Conservation (phyloP, 1,140 invertebrate genomes). For the Halictus rubicundus region DNA sequence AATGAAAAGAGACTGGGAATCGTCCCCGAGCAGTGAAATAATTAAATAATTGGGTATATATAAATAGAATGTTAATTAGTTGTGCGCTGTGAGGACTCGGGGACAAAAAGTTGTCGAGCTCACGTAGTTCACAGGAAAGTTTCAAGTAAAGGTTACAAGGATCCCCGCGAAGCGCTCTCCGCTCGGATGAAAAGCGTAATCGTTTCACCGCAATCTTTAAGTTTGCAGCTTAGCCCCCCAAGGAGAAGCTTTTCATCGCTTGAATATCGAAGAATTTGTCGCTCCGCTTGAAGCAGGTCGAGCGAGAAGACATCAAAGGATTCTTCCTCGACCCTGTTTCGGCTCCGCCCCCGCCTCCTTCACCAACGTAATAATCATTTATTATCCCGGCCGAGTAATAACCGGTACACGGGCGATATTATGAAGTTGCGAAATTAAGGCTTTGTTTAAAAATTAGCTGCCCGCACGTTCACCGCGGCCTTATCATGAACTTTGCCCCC, state of each 20-base stretch:
- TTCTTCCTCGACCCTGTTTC: slow-evolving; percentile 44
- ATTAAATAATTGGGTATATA: too few relatives aligned
- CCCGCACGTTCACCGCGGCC: slow-evolving; percentile 12
- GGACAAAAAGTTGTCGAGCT: background rate
- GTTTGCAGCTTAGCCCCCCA: slow-evolving; percentile 53
- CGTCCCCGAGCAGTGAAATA: too few relatives aligned
- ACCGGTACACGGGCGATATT: slow-evolving; percentile 70
- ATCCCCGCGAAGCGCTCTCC: background rate
- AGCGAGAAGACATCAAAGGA: slow-evolving; percentile 78
- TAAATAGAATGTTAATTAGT: background rate
- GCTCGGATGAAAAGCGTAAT: slow-evolving; percentile 56
- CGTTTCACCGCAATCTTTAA: slow-evolving; percentile 58
- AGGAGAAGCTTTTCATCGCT: slow-evolving; percentile 78
- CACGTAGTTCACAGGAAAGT: background rate
- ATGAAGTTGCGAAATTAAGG: slow-evolving; percentile 75
- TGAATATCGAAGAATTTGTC: slow-evolving; percentile 80
- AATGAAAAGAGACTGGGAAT: too few relatives aligned
- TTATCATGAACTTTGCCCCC: slow-evolving; percentile 64
- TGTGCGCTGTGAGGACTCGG: background rate
- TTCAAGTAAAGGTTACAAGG: background rate
- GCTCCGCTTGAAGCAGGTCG: slow-evolving; percentile 74
- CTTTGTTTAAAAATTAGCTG: slow-evolving; percentile 81
- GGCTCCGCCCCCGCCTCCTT: slow-evolving; percentile 8
- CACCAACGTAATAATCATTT: slow-evolving; percentile 78
- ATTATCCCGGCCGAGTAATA: slow-evolving; percentile 75